Conservation (phyloP, 2,113 vertebrate species). For the Paradoxurus hermaphroditus region DNA sequence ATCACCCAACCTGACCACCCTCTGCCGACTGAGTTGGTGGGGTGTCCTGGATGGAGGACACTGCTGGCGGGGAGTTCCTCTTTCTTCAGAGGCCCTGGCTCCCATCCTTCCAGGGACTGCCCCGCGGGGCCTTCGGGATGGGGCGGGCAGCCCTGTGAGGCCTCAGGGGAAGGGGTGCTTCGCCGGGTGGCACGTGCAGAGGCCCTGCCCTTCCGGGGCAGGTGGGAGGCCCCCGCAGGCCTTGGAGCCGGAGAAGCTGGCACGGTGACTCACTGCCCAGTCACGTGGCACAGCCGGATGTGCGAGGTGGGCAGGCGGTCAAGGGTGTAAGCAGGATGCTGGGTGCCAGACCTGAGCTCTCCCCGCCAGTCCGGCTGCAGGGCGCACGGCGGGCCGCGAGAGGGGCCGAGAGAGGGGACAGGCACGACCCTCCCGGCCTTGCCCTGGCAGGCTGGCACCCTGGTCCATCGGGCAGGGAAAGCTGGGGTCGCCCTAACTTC, state of each 20-base stretch:
- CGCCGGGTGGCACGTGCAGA: not conserved
- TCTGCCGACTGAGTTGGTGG: not conserved
- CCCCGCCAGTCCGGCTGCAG: not conserved
- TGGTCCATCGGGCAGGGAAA: not conserved
- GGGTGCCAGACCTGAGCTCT: fast-evolving
- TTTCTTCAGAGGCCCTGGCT: not conserved
- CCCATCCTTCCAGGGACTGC: too few relatives aligned
- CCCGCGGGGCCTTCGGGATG: not conserved
- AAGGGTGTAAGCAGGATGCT: not conserved
- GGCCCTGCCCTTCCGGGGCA: not conserved
- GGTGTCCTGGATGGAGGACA: not conserved
- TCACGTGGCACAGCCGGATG: not conserved
- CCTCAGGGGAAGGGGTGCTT: not conserved
- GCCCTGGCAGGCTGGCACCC: not conserved
- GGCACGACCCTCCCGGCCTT: not conserved
- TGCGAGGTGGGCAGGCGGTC: not conserved
- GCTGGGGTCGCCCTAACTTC: not conserved
- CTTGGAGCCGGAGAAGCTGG: not conserved
- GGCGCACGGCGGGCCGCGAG: not conserved
- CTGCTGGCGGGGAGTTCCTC: not conserved
- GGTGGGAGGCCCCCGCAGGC: too few relatives aligned
- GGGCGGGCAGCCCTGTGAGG: not conserved
- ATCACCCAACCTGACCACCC: not conserved
- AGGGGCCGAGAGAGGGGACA: not conserved
- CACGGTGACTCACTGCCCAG: not conserved